Evolutionary conservation across 1,140 invertebrate species (phyloP).

Genomic region (Drosophila quadrilineata): DNA sequence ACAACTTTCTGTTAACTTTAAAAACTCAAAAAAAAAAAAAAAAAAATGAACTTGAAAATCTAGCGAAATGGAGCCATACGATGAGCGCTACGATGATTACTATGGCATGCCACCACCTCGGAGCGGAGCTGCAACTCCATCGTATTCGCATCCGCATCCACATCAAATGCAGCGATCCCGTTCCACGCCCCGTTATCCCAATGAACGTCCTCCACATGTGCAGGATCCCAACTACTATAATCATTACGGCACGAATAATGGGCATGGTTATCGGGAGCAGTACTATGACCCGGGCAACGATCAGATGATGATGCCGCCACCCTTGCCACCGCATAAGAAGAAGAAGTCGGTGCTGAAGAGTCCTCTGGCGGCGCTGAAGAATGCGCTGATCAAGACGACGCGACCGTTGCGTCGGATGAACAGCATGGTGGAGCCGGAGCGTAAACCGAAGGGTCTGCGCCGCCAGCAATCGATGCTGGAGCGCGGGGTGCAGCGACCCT

Average conservation of each 20-base stretch:
- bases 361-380: constrained; percentile 73
- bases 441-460: constrained; percentile 63
- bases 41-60: constrained; percentile 45
- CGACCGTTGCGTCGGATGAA: constrained; percentile 73
- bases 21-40: constrained; percentile 14
- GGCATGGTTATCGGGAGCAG: constrained; percentile 41
- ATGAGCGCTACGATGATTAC: constrained; percentile 67
- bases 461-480: constrained; percentile 81
- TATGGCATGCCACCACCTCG: constrained; percentile 59
- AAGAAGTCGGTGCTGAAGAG: constrained; percentile 79
- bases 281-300: constrained; percentile 67
- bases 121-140: not conserved
- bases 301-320: constrained; percentile 47
- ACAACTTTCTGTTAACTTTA: constrained; percentile 42
- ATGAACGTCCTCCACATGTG: constrained; percentile 53
- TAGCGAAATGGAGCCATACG: constrained; percentile 81
- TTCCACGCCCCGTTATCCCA: constrained; percentile 67
- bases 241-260: constrained; percentile 49
- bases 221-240: constrained; percentile 69
- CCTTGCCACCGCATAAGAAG: constrained; percentile 66
- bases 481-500: constrained; percentile 64
- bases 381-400: constrained; percentile 73
- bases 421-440: constrained; percentile 77
- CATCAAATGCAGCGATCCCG: constrained; percentile 65
- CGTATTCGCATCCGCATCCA: constrained; percentile 22